Evolutionary conservation across 2,888 invertebrate species (phyloP).

Genomic region (Hipparchia semele): DNA sequence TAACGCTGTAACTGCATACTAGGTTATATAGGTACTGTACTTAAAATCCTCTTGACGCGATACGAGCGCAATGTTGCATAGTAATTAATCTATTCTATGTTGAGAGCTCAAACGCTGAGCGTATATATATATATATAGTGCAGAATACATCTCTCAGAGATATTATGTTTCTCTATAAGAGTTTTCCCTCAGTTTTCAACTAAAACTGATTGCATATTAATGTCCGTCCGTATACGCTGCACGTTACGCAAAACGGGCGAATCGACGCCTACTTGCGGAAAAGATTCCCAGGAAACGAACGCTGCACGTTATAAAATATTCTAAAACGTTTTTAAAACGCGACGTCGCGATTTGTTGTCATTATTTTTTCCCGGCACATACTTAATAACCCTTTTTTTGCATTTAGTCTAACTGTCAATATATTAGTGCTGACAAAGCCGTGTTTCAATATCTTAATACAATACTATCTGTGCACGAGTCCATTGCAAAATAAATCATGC

Average conservation of each 20-base stretch:
- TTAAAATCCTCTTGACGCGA: not conserved
- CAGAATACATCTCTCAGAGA: constrained; percentile 9
- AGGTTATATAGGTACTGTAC: not conserved
- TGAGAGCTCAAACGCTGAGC: constrained; percentile 4
- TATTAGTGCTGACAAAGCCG: no score
- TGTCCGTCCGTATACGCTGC: not conserved
- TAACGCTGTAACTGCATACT: no score
- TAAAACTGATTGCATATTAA: not conserved
- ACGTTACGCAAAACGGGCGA: no score
- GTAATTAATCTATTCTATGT: constrained; percentile 2
- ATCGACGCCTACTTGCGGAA: no score
- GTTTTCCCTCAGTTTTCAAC: not conserved
- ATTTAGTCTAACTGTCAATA: no score
- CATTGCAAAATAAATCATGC: no score
- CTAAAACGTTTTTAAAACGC: not conserved
- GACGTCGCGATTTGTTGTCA: not conserved
- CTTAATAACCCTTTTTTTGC: no score
- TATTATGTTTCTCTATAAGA: constrained; percentile 11
- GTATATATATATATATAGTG: not conserved
- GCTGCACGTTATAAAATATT: not conserved
- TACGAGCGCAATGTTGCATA: constrained; percentile 14
- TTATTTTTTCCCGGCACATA: no score
- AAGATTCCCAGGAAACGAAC: no score
- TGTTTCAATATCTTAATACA: no score
- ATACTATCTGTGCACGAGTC: no score